phyloP scores from a whole-genome alignment of 1,140 invertebrate species.

The Stenopsyche tienmushanensis region DNA sequence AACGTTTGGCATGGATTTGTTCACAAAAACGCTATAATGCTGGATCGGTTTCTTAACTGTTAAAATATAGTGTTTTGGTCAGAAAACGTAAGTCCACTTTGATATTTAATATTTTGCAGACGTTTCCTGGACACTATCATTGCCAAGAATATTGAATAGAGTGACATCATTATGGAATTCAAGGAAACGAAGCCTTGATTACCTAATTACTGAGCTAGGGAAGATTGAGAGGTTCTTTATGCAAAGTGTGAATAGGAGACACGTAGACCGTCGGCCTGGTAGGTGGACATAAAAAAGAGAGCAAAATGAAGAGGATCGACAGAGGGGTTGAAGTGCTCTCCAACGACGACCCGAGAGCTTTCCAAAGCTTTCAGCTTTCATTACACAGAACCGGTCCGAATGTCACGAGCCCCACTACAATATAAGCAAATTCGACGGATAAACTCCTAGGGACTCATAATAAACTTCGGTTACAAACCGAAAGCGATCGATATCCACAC shows the following conservation, averaged over 20 bases:
- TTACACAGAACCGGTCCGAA: conserved; percentile 6
- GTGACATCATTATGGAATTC: too few relatives aligned
- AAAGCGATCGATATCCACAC: not conserved
- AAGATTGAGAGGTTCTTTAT: too few relatives aligned
- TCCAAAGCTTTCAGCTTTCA: conserved; percentile 27
- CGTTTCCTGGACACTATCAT: too few relatives aligned
- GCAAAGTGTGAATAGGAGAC: not conserved
- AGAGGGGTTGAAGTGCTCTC: conserved; percentile 10
- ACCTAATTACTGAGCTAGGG: too few relatives aligned
- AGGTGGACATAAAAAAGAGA: conserved; percentile 19
- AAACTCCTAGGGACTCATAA: conserved; percentile 12
- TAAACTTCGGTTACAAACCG: not conserved
- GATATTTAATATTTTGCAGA: too few relatives aligned
- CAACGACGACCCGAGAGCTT: conserved; percentile 10
- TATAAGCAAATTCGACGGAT: conserved; percentile 18
- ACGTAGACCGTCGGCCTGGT: conserved; percentile 5
- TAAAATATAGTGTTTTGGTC: too few relatives aligned
- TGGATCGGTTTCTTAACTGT: too few relatives aligned
- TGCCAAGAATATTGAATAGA: too few relatives aligned
- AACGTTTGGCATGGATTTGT: too few relatives aligned
- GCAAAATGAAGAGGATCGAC: conserved; percentile 29
- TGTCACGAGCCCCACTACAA: not conserved
- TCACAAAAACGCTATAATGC: too few relatives aligned
- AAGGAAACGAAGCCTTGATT: too few relatives aligned
- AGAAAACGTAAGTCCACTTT: too few relatives aligned